Evolutionary conservation across 1,140 invertebrate species (phyloP).

Genomic region (Octopus sinensis): DNA sequence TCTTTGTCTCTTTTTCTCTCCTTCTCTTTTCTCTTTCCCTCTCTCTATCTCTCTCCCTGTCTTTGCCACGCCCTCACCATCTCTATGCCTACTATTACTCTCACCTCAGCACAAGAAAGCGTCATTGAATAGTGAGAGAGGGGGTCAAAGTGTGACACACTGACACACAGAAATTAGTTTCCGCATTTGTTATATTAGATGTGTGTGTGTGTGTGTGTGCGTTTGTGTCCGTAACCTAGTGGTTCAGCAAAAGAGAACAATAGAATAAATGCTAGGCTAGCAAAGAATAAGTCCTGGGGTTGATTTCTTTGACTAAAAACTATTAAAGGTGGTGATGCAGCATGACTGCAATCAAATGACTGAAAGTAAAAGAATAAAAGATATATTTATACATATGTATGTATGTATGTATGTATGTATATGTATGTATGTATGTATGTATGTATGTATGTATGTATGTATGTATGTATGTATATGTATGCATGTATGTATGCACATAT

Average conservation of each 20-base stretch:
- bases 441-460: background rate
- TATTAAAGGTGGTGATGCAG: too few species aligned
- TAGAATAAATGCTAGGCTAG: too few species aligned
- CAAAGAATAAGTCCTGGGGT: too few species aligned
- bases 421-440: background rate
- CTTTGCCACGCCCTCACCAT: background rate
- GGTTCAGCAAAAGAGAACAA: too few species aligned
- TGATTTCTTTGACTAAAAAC: too few species aligned
- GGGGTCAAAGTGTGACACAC: too few species aligned
- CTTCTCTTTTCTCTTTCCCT: background rate
- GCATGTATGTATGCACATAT: background rate
- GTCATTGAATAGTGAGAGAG: background rate
- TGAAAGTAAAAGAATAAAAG: too few species aligned
- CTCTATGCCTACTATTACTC: background rate
- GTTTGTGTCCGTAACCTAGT: background rate
- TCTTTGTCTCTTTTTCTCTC: background rate
- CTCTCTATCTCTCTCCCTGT: background rate
- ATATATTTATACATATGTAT: background rate
- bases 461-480: background rate
- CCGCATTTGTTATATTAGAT: background rate
- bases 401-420: background rate
- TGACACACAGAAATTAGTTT: background rate
- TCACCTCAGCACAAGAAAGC: background rate
- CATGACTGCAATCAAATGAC: too few species aligned
- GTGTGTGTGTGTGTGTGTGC: background rate